These are phyloP conservation scores for Tenthredo scrophulariae DNA, from an alignment of 2,888 invertebrate genomes.

Conservation along the genomic window DNA sequence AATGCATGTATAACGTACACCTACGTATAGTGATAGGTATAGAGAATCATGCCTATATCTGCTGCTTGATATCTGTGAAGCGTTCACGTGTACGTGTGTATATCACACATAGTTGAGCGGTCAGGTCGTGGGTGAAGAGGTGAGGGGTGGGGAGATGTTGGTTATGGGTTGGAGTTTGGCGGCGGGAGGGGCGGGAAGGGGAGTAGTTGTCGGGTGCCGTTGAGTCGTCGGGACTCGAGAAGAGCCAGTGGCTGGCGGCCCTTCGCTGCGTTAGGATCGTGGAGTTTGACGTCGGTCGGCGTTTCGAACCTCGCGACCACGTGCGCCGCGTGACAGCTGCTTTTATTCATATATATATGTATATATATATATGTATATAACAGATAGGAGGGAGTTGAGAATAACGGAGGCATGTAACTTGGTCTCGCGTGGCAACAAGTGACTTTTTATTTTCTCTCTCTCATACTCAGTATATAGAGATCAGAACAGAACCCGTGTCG, in stretches of 20 bases:
- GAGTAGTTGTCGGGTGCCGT: slow-evolving; percentile 70
- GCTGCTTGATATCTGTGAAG: slow-evolving; percentile 15
- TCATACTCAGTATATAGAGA: not conserved
- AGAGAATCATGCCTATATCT: not conserved
- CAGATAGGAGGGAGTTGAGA: not conserved
- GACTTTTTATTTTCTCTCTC: slow-evolving; percentile 15
- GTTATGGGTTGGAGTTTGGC: not conserved
- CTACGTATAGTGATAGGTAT: not conserved
- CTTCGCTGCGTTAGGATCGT: slow-evolving; percentile 79
- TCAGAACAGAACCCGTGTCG: not conserved
- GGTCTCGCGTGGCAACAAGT: slow-evolving; percentile 35
- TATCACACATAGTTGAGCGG: slow-evolving; percentile 10
- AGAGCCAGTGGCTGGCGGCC: slow-evolving; percentile 74
- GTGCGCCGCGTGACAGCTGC: slow-evolving; percentile 73
- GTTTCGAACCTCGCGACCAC: slow-evolving; percentile 85
- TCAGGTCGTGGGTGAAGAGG: slow-evolving; percentile 19
- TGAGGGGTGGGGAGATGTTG: not conserved
- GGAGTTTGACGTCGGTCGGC: slow-evolving; percentile 82
- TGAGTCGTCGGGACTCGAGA: slow-evolving; percentile 50
- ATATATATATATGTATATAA: not conserved
- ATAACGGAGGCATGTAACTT: not conserved
- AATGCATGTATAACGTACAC: not conserved
- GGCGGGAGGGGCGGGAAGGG: slow-evolving; percentile 71
- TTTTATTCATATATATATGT: not conserved
- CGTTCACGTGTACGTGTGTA: not conserved